Evolutionary conservation across 92 coral and sea anemone species (phyloP).

Genomic region (Palythoa grandiflora): DNA sequence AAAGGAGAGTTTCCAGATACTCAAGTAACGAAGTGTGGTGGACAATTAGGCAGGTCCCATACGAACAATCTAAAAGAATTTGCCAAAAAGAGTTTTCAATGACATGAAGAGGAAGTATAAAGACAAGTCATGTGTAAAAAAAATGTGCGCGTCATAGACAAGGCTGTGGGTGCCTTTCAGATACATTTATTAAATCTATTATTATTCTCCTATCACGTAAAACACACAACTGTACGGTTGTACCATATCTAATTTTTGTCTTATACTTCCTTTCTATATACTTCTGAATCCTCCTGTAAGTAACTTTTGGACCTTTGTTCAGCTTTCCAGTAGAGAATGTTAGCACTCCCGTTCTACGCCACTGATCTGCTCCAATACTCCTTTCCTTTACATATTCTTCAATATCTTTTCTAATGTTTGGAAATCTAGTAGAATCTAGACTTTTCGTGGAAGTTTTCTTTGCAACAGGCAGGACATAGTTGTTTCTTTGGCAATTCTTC

Average conservation of each 20-base stretch:
- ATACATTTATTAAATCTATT: constrained; percentile 53
- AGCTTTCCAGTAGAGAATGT: background rate
- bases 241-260: too few relatives aligned
- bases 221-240: constrained; percentile 10
- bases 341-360: constrained; percentile 29
- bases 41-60: constrained; percentile 66
- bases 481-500: constrained; percentile 24
- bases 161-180: constrained; percentile 70
- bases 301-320: constrained; percentile 1
- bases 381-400: constrained; percentile 15
- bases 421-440: constrained; percentile 25
- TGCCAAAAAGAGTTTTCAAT: constrained; percentile 56
- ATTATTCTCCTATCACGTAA: constrained; percentile 69
- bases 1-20: background rate
- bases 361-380: constrained; percentile 24
- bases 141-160: constrained; percentile 57
- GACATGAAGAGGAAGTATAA: constrained; percentile 20
- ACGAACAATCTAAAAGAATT: constrained; percentile 54
- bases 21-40: constrained; percentile 60
- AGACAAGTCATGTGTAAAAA: constrained; percentile 48
- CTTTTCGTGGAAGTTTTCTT: constrained; percentile 17
- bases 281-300: too few relatives aligned
- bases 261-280: too few relatives aligned
- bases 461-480: background rate
- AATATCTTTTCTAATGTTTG: constrained; percentile 25